phyloP scores from a whole-genome alignment of 2,797 vertebrate genomes.

The Gymnothorax javanicus region DNA sequence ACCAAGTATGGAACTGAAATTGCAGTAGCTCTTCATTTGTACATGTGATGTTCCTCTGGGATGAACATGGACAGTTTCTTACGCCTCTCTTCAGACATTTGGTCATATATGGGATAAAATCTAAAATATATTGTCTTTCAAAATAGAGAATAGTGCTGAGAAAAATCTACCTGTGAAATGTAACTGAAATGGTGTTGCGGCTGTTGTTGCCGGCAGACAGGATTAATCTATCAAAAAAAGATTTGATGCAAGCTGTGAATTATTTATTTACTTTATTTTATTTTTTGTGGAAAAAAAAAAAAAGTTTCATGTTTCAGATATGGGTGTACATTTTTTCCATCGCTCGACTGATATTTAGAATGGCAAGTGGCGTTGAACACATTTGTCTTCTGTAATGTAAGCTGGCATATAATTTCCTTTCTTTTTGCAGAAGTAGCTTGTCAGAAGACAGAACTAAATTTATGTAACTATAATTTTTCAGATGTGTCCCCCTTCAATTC shows the following conservation, averaged over 20 bases:
- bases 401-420: neutral
- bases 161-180: neutral
- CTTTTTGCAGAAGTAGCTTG: neutral
- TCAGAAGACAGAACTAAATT: neutral
- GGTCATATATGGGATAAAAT: neutral
- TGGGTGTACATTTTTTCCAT: neutral
- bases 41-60: neutral
- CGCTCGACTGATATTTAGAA: neutral
- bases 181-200: neutral
- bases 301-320: neutral
- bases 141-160: neutral
- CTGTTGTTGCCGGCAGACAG: neutral
- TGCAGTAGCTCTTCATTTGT: conserved; percentile 19
- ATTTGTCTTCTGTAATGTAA: neutral
- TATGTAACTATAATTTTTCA: neutral
- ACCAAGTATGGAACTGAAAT: conserved; percentile 14
- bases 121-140: neutral
- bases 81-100: neutral
- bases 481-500: neutral
- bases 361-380: neutral
- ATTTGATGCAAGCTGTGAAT: too few species aligned
- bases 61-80: too few species aligned
- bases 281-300: neutral
- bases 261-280: too few species aligned
- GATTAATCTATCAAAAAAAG: neutral